Evolutionary conservation across 2,113 vertebrate genomes (phyloP).

Genomic region (Prietella phreatophila): DNA sequence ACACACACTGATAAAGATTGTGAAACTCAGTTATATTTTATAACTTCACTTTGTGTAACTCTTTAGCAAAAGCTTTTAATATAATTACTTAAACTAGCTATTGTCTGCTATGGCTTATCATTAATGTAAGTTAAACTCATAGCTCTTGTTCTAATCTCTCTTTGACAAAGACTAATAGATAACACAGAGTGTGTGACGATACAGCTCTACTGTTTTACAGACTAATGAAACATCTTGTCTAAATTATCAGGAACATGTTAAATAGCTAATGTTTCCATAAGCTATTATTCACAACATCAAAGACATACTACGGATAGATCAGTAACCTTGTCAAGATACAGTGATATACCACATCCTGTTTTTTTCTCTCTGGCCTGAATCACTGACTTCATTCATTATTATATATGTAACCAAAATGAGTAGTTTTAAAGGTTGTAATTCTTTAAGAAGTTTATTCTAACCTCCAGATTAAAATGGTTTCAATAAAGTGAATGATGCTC

Average conservation of each 20-base stretch:
- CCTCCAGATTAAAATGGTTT: neutral
- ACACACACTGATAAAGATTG: neutral
- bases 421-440: neutral
- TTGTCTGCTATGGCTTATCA: conserved; percentile 13
- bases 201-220: neutral
- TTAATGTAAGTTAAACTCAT: neutral
- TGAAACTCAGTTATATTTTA: neutral
- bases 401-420: neutral
- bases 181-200: neutral
- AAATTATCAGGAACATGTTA: neutral
- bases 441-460: neutral
- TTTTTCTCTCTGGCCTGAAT: neutral
- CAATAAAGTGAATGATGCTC: neutral
- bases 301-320: neutral
- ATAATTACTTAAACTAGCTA: neutral
- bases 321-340: neutral
- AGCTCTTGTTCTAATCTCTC: neutral
- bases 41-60: neutral
- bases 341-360: neutral
- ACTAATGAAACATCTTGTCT: neutral
- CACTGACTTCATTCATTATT: neutral
- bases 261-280: neutral
- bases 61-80: neutral
- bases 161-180: neutral
- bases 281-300: neutral